Base-by-base conservation (phyloP, 2,888 invertebrate genomes). In the Phyto melanocephala region DNA sequence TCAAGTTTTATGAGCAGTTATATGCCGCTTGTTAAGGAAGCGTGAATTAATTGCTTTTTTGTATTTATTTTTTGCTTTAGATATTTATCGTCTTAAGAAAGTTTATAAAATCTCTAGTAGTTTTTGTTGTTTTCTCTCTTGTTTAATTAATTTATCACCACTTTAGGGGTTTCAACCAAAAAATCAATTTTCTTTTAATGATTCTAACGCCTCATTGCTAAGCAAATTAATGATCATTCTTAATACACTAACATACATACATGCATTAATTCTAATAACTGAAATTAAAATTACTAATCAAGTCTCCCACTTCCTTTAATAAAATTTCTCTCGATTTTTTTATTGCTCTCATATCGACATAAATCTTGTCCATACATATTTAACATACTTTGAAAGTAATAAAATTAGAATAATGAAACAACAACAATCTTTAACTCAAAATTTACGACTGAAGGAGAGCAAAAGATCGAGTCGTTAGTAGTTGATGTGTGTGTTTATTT, bases 41-140 rank as follows among this genome's bases (percentile, higher is more conserved):
- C 90, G 88, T 87, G 87, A 89, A 89, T 88, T 89, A 89, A 89
- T 89, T 88, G 89, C 86, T 56, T 63, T 74, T 63, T 35, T 28
- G 42, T 20, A 37, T 8, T 50, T 33, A 15, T 84, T 87, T 87
- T 54, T 47, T 54, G 15, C n/a, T n/a, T 54, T 7, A 47, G 2
- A 22, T 47, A 47, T 10, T 17, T 47, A 20, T 47, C 20, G 22
- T 35, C 33, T 63, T 22, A 24, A 15, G 15, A 20, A 20, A 35
- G 35, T 63, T 42, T 28, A 15, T 33, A 45, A 24, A 13, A 45
- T 56, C 6, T 45, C 50, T 47, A 60, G 37, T 68, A 47, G 70
- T 70, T 71, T 40, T 13, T 33, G 58, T 63, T 11, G 13, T 35
- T 50, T 50, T 35, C 47, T 35, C 50, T 8, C 4, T 22, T 50